Conservation (phyloP, 1,140 invertebrate species). For the Ips nitidus region DNA sequence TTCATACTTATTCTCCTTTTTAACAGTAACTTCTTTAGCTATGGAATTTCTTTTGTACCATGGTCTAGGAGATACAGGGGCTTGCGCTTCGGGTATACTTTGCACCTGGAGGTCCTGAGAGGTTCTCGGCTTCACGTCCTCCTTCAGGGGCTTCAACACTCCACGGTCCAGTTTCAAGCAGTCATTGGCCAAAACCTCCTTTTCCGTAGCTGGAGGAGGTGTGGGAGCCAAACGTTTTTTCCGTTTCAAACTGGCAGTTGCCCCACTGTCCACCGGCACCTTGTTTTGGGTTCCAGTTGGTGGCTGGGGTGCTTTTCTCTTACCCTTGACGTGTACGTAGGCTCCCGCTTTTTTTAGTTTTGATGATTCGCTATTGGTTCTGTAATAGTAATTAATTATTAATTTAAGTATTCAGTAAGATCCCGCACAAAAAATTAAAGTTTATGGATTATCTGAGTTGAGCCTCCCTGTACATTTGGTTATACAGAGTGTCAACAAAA, state of each 20-base stretch:
- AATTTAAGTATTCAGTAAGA: conserved; percentile 20
- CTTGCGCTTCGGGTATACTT: conserved; percentile 41
- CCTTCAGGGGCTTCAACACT: conserved; percentile 50
- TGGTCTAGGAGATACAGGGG: conserved; percentile 58
- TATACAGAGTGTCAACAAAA: no score
- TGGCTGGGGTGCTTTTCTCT: conserved; percentile 70
- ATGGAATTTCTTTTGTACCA: conserved; percentile 63
- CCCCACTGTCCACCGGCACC: conserved; percentile 21
- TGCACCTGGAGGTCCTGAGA: background rate
- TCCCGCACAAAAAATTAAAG: background rate
- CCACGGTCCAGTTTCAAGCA: conserved; percentile 56
- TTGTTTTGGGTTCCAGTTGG: conserved; percentile 51
- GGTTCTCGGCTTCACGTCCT: conserved; percentile 24
- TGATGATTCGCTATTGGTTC: conserved; percentile 59
- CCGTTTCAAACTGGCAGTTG: conserved; percentile 52
- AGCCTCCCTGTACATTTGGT: no score
- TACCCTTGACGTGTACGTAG: conserved; percentile 69
- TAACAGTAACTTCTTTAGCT: conserved; percentile 35
- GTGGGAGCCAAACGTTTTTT: conserved; percentile 63
- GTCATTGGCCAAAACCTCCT: conserved; percentile 51
- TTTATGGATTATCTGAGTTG: background rate
- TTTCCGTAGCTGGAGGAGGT: conserved; percentile 53
- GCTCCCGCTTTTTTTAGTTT: conserved; percentile 54
- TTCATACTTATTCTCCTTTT: conserved; percentile 43
- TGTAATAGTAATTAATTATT: background rate